A percentile compares a stretch with the other conserved stretches of the same genome.
phyloP scores from a whole-genome alignment of 2,888 invertebrate species.

The Caenorhabditis imperialis region DNA sequence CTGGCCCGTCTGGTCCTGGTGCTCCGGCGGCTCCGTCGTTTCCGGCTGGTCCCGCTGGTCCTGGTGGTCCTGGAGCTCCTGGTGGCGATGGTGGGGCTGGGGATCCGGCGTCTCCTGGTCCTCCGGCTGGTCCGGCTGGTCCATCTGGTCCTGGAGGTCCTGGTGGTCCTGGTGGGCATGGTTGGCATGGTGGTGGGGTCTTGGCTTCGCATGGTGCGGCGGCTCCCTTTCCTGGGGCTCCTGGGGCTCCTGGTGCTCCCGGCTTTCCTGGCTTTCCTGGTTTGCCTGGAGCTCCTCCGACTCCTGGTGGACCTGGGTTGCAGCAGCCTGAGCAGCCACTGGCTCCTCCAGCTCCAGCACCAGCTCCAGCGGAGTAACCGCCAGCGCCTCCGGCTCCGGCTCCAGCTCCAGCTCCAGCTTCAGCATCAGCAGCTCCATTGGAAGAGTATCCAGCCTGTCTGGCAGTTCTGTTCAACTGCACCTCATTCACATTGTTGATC shows the following conservation, averaged over 20 bases:
- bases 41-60: slow-evolving; percentile 16
- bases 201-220: slow-evolving; percentile 33
- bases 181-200: slow-evolving; percentile 55
- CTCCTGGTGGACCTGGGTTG: slow-evolving; percentile 50
- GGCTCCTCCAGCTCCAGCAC: slow-evolving; percentile 16
- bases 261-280: slow-evolving; percentile 48
- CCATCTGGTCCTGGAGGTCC: slow-evolving; percentile 65
- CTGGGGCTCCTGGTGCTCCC: slow-evolving; percentile 80
- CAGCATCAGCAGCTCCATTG: slow-evolving; percentile 9
- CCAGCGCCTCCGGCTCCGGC: neutral
- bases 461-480: slow-evolving; percentile 14
- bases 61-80: slow-evolving; percentile 29
- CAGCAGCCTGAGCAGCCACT: slow-evolving; percentile 34
- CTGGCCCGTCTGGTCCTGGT: slow-evolving; percentile 18
- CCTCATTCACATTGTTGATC: slow-evolving; percentile 7
- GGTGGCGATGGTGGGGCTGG: slow-evolving; percentile 15
- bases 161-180: slow-evolving; percentile 63
- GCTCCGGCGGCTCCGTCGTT: slow-evolving; percentile 14
- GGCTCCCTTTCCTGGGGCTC: slow-evolving; percentile 80
- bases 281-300: slow-evolving; percentile 38
- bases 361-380: slow-evolving; percentile 2
- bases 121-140: slow-evolving; percentile 27
- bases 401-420: slow-evolving; percentile 22
- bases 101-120: slow-evolving; percentile 24
- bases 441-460: slow-evolving; percentile 10